Conservation (phyloP, 2,797 vertebrate genomes). For the Anguilla megastoma region DNA sequence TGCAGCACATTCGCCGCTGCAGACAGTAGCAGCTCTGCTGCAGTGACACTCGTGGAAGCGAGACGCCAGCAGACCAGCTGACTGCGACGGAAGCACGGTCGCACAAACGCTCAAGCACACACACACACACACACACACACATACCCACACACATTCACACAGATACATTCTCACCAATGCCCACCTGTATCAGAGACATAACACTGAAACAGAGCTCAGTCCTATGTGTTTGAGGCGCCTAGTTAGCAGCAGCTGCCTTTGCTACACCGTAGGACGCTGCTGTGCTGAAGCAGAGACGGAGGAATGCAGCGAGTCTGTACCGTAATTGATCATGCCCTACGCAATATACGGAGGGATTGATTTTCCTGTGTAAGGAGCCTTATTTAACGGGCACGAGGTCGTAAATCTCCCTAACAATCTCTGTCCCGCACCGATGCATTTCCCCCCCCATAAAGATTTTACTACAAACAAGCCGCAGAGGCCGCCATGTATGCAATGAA, state of each 20-base stretch:
- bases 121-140: background rate
- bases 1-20: no score
- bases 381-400: slow-evolving; percentile 18
- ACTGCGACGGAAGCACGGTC: background rate
- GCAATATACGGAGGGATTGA: background rate
- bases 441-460: slow-evolving; percentile 22
- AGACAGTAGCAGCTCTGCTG: no score
- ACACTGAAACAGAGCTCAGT: background rate
- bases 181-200: background rate
- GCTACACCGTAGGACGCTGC: background rate
- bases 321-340: background rate
- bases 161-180: background rate
- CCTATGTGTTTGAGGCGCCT: background rate
- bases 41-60: background rate
- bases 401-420: slow-evolving; percentile 20
- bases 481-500: background rate
- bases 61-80: background rate
- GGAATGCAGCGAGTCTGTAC: background rate
- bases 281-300: background rate
- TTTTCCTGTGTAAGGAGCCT: background rate
- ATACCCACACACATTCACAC: background rate
- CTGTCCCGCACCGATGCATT: slow-evolving; percentile 19
- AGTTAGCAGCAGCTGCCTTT: slow-evolving; percentile 30
- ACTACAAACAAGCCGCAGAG: background rate
- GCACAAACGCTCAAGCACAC: background rate